A percentile compares a stretch with the other conserved stretches of the same genome.
These are phyloP conservation scores for Koerneria pararmatus DNA, from an alignment of 2,888 invertebrate species.

Conservation along the genomic window DNA sequence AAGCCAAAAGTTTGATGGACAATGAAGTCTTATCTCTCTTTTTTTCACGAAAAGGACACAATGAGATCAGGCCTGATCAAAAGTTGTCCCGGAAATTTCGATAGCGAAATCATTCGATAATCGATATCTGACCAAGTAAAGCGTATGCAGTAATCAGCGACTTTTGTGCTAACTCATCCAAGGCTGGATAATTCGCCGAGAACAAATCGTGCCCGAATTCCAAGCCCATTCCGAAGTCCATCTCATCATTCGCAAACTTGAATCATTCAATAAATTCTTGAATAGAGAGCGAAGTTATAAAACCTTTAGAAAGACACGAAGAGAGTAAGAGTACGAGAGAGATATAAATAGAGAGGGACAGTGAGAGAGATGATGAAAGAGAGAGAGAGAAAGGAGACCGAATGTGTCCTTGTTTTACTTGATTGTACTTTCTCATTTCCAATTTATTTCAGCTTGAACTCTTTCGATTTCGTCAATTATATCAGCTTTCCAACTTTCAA, in stretches of 20 bases:
- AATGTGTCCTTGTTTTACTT: no score
- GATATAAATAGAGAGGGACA: not conserved
- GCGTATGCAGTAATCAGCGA: slow-evolving; percentile 75
- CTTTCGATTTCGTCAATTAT: no score
- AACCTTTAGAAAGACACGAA: not conserved
- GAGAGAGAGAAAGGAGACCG: not conserved
- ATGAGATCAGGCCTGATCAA: no score
- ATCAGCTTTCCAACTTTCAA: no score
- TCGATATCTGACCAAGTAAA: slow-evolving; percentile 65
- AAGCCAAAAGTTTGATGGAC: no score
- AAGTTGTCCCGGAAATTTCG: no score
- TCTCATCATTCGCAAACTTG: slow-evolving; percentile 86
- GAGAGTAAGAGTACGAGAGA: not conserved
- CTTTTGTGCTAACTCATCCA: slow-evolving; percentile 65
- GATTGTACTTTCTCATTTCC: no score
- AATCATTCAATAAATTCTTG: slow-evolving; percentile 56
- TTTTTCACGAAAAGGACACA: no score
- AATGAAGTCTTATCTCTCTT: no score
- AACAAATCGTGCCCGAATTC: slow-evolving; percentile 84
- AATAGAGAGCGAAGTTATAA: not conserved
- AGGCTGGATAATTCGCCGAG: slow-evolving; percentile 54
- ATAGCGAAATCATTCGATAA: no score
- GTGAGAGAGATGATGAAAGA: not conserved
- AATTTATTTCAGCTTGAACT: no score
- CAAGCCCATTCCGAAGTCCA: slow-evolving; percentile 83